A percentile compares a stretch with the other conserved stretches of the same genome.
Evolutionary conservation across 2,797 vertebrate species (phyloP).

Genomic region (Novumbra hubbsi): DNA sequence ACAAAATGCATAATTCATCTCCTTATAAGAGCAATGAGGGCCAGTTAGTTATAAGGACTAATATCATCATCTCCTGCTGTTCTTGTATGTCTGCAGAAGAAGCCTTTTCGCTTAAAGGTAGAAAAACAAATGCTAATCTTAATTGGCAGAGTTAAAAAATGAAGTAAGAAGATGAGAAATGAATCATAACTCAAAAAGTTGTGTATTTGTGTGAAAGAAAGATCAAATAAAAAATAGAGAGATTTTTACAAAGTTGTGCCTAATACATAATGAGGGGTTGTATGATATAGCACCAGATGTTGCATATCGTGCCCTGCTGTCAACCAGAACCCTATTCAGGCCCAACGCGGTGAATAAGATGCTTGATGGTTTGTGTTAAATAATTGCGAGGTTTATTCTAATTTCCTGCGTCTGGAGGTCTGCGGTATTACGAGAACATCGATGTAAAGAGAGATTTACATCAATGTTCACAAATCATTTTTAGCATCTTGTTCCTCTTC

Average conservation of each 20-base stretch:
- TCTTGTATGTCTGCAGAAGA: slow-evolving; percentile 11
- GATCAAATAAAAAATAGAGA: slow-evolving; percentile 5
- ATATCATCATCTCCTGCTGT: not conserved
- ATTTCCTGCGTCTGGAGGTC: slow-evolving; percentile 40
- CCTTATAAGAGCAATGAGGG: slow-evolving; percentile 12
- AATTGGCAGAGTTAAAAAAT: slow-evolving; percentile 19
- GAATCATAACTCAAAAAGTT: slow-evolving; percentile 25
- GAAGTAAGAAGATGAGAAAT: slow-evolving; percentile 15
- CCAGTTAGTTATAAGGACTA: not conserved
- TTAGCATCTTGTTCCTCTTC: slow-evolving; percentile 22
- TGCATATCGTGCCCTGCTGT: not conserved
- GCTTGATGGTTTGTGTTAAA: slow-evolving; percentile 21
- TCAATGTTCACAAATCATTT: slow-evolving; percentile 22
- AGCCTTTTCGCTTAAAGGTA: slow-evolving; percentile 3
- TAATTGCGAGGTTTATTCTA: slow-evolving; percentile 57
- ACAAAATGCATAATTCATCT: slow-evolving; percentile 21
- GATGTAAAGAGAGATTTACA: slow-evolving; percentile 36
- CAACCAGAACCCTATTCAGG: not conserved
- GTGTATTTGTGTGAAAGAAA: slow-evolving; percentile 28
- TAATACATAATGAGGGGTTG: slow-evolving; percentile 33
- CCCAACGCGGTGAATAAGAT: not conserved
- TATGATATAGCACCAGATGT: not conserved
- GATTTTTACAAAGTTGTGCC: not conserved
- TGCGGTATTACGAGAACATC: slow-evolving; percentile 13
- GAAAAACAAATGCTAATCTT: not conserved